These are phyloP conservation scores for Pluvialis apricaria DNA, from an alignment of 2,113 vertebrate species.

Conservation along the genomic window DNA sequence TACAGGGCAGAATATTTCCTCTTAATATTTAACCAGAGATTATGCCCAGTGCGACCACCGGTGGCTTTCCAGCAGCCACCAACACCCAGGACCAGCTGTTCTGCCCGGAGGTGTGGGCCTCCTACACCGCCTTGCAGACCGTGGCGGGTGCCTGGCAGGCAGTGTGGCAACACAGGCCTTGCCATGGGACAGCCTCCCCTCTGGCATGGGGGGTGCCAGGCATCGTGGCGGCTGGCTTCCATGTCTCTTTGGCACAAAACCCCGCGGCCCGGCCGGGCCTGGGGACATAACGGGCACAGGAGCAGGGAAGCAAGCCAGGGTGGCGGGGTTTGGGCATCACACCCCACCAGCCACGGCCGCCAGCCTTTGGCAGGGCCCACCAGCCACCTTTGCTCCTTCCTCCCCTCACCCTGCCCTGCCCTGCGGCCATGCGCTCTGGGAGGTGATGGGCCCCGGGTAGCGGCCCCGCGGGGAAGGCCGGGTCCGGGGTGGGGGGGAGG, in stretches of 20 bases:
- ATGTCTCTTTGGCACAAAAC: neutral
- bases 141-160: neutral
- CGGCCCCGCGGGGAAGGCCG: neutral
- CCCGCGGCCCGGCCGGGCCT: too few relatives aligned
- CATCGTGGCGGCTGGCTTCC: neutral
- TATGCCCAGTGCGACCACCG: accelerated
- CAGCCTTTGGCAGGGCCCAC: neutral
- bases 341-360: neutral
- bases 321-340: neutral
- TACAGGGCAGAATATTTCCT: neutral
- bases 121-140: too few relatives aligned
- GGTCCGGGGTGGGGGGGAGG: too few relatives aligned
- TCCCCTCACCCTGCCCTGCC: neutral
- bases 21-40: neutral
- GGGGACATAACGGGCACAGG: neutral
- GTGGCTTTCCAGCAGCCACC: neutral
- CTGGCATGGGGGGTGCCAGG: accelerated
- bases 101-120: neutral
- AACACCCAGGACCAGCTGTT: neutral
- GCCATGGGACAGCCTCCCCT: neutral
- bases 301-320: neutral
- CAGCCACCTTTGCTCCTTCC: neutral
- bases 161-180: accelerated
- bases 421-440: too few relatives aligned
- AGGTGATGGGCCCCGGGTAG: neutral